Percentiles rank a stretch among this genome's conserved stretches.
These are phyloP conservation scores for Monopterus albus DNA, from an alignment of 2,113 vertebrate genomes.

Conservation along the genomic window DNA sequence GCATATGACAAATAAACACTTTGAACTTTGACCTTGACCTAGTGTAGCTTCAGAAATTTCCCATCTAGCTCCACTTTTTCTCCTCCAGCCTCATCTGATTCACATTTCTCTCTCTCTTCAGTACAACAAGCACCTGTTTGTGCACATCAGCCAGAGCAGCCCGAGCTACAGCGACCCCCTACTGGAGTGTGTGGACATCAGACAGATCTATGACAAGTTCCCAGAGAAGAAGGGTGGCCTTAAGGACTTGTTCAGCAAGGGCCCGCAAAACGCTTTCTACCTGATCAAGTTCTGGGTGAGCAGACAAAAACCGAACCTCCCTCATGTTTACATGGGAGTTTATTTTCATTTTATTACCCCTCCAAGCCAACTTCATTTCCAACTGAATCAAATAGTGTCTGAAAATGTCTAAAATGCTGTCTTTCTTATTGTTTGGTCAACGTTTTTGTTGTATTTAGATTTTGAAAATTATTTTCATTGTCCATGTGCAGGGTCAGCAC, in stretches of 20 bases:
- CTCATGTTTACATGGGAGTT: not conserved
- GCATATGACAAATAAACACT: no score
- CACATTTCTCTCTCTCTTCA: constrained; percentile 54
- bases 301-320: not conserved
- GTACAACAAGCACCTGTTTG: constrained; percentile 99
- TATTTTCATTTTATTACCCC: not conserved
- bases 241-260: constrained; percentile 96
- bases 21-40: no score
- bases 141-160: constrained; percentile 94
- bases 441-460: not conserved
- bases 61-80: not conserved
- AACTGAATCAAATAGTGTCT: no score
- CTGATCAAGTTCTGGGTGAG: constrained; percentile 99
- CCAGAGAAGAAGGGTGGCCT: constrained; percentile 98
- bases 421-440: no score
- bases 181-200: constrained; percentile 97
- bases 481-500: not conserved
- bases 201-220: constrained; percentile 99
- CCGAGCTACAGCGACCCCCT: constrained; percentile 94
- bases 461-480: not conserved
- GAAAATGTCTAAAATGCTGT: no score
- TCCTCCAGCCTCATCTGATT: not conserved
- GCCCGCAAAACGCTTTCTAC: constrained; percentile 97
- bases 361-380: not conserved
- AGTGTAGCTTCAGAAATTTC: not conserved